Base-by-base conservation (phyloP, 2,888 invertebrate genomes). In the Acrocyrtus sp. region DNA sequence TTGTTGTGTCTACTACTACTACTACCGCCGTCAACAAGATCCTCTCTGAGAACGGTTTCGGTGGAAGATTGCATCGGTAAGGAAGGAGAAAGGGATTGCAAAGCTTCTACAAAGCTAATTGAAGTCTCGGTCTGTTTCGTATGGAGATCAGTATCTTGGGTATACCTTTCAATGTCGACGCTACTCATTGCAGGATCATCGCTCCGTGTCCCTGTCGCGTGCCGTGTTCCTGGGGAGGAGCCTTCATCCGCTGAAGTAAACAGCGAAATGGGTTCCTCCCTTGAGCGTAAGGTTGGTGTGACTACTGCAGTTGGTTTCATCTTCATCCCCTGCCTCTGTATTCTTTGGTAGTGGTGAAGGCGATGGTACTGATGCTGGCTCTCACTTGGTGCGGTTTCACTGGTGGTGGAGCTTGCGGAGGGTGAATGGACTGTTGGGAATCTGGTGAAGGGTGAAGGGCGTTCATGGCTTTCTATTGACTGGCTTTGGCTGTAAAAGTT, bases 121-220 rank as follows among this genome's bases (percentile, higher is more conserved):
- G 39, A 15, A 47, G 70, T 65, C 48, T 54, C 70, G 72, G 34
- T 72, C 72, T 72, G 72, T 65, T 72, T 72, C 72, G 39, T 48
- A 65, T 45, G 60, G 60, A 72, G 72, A 65, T 72, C 72, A 62
- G 54, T 54, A 48, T 72, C 58, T 53, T 69, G 54, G 45, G 61
- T 62, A 60, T 72, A 72, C 72, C 72, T 72, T 50, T 72, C 65
- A 54, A 48, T 47, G 70, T 70, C 70, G 57, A 70, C 21, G 21
- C 19, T 26, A 63, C 63, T 58, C 27, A 56, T 70, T 53, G 15
- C 2, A 2, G 47, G 19, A 24, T 54, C 62, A 39, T 72, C 72
- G 41, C 72, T 72, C 65, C n/a, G n/a, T n/a, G n/a, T n/a, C n/a
- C 72, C 72, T 27, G 72, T 72, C 48, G 60, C 65, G 65, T 72